phyloP scores from a whole-genome alignment of 2,113 vertebrate genomes.

The Nymphicus hollandicus region DNA sequence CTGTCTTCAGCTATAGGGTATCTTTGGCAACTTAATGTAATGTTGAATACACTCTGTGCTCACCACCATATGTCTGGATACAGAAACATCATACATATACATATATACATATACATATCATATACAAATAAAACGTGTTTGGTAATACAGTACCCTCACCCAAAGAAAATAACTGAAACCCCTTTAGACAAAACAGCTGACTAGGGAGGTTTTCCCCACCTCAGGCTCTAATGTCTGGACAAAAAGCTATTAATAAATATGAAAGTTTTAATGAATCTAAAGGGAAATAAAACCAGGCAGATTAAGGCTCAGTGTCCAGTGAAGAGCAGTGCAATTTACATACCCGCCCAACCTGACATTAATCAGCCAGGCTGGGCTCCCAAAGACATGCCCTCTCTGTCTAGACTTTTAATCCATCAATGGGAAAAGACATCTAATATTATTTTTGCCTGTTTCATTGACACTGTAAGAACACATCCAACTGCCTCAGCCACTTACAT shows the following conservation, averaged over 20 bases:
- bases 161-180: background rate
- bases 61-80: background rate
- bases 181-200: conserved; percentile 52
- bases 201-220: background rate
- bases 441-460: conserved; percentile 33
- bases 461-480: conserved; percentile 22
- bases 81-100: background rate
- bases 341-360: background rate
- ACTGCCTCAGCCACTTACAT: background rate
- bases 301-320: conserved; percentile 23
- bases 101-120: background rate
- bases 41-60: background rate
- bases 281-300: conserved; percentile 39
- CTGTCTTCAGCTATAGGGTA: background rate
- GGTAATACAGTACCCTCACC: background rate
- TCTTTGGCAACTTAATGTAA: background rate
- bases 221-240: conserved; percentile 21
- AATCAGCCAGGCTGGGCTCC: conserved; percentile 41
- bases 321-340: background rate
- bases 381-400: conserved; percentile 26
- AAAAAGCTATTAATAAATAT: conserved; percentile 63
- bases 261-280: conserved; percentile 47
- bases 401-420: conserved; percentile 62
- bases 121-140: background rate
- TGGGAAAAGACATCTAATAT: conserved; percentile 42